phyloP scores from a whole-genome alignment of 2,797 vertebrate species.

The Myotis vivesi region DNA sequence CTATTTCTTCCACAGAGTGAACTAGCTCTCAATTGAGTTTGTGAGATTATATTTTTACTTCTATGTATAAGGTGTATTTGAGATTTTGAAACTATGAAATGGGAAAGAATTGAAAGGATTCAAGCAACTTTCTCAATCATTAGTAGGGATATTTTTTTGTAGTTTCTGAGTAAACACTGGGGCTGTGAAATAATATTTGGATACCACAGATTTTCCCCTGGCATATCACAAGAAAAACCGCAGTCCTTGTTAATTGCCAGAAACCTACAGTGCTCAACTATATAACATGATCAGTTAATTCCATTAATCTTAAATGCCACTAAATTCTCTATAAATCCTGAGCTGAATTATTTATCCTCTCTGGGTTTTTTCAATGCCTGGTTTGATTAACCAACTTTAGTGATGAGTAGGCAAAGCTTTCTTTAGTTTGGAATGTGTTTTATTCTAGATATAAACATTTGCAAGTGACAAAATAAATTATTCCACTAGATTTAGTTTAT shows the following conservation, averaged over 20 bases:
- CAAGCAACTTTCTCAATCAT: background rate
- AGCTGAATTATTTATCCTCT: background rate
- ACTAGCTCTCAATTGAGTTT: background rate
- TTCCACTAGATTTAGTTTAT: constrained; percentile 19
- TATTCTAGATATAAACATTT: constrained; percentile 18
- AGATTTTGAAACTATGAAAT: background rate
- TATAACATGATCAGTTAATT: background rate
- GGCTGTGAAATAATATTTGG: background rate
- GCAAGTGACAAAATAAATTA: background rate
- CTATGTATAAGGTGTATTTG: background rate
- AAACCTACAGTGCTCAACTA: background rate
- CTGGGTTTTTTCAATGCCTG: background rate
- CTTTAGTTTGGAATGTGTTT: background rate
- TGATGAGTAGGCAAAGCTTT: background rate
- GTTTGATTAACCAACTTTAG: background rate
- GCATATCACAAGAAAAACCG: background rate
- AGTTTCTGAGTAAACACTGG: background rate
- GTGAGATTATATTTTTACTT: background rate
- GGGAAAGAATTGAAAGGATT: background rate
- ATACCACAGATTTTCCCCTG: background rate
- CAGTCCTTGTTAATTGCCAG: background rate
- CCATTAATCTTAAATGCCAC: constrained; percentile 26
- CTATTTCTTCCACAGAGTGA: background rate
- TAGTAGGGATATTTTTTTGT: background rate
- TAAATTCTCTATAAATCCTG: background rate